Evolutionary conservation across 2,113 vertebrate species (phyloP).

Genomic region (Amphiprion percula): DNA sequence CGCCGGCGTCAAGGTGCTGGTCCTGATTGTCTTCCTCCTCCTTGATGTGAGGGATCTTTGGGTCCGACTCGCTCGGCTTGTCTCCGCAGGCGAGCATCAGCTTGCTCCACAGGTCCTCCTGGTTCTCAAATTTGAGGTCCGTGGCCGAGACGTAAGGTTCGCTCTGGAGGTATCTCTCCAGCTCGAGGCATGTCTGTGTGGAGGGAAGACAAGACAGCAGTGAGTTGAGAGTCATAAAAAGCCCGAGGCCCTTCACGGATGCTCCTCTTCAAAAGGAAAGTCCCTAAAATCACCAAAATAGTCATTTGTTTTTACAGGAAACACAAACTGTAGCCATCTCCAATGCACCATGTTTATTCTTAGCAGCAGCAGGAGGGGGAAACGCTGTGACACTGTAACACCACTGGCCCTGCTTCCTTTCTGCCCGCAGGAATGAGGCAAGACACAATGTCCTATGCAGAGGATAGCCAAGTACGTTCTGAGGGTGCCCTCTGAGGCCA

Average conservation of each 20-base stretch:
- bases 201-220: conserved; percentile 56
- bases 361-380: conserved; percentile 39
- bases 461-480: conserved; percentile 30
- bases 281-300: conserved; percentile 35
- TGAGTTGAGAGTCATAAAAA: conserved; percentile 7
- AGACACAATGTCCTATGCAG: conserved; percentile 76
- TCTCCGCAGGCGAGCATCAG: conserved; percentile 95
- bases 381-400: conserved; percentile 38
- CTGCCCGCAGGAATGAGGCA: conserved; percentile 38
- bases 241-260: conserved; percentile 20
- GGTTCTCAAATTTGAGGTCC: conserved; percentile 93
- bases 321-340: conserved; percentile 14
- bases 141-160: conserved; percentile 95
- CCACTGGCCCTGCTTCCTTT: conserved; percentile 41
- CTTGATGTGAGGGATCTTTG: conserved; percentile 82
- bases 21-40: conserved; percentile 86
- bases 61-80: conserved; percentile 88
- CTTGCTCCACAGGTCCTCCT: conserved; percentile 97
- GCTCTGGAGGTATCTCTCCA: conserved; percentile 97
- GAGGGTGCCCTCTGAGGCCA: conserved; percentile 59
- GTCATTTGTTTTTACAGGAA: conserved; percentile 5
- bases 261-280: conserved; percentile 23
- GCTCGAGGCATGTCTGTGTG: conserved; percentile 94
- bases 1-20: conserved; percentile 89
- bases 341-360: conserved; percentile 48